phyloP scores from a whole-genome alignment of 2,113 vertebrate species.

The Euleptes europaea region DNA sequence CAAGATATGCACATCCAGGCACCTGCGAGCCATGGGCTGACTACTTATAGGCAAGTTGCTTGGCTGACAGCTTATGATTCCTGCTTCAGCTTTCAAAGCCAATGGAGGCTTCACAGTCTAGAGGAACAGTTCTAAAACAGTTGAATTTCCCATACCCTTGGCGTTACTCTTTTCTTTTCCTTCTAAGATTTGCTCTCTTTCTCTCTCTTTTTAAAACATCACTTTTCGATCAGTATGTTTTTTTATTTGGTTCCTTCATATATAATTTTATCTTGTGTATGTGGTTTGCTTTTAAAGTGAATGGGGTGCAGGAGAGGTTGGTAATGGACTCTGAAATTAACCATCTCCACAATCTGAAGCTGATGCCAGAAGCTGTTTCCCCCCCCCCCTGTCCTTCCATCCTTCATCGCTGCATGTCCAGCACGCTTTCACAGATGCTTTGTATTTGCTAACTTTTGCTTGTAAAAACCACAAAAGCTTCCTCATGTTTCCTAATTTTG shows the following conservation, averaged over 20 bases:
- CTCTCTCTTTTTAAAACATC: background rate
- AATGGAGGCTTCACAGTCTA: constrained; percentile 10
- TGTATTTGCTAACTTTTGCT: constrained; percentile 57
- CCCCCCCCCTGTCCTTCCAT: constrained; percentile 65
- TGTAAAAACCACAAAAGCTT: constrained; percentile 33
- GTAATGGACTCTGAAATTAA: constrained; percentile 80
- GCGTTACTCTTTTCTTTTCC: constrained; percentile 53
- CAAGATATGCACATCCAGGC: background rate
- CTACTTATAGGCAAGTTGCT: background rate
- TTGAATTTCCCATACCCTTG: constrained; percentile 76
- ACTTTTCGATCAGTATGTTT: constrained; percentile 49
- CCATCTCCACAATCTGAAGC: constrained; percentile 90
- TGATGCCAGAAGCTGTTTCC: constrained; percentile 97
- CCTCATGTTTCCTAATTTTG: constrained; percentile 42
- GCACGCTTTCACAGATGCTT: constrained; percentile 61
- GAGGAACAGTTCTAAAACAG: constrained; percentile 45
- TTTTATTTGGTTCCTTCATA: constrained; percentile 52
- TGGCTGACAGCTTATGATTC: background rate
- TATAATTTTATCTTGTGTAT: constrained; percentile 50
- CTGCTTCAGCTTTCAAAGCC: constrained; percentile 32
- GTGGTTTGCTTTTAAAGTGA: constrained; percentile 71
- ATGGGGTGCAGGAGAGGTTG: constrained; percentile 40
- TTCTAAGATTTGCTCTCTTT: constrained; percentile 53
- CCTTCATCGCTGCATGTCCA: constrained; percentile 69
- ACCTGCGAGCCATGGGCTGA: background rate